Evolutionary conservation across 2,797 vertebrate species (phyloP), one percentile per base, ranked within the genome.

Genomic region (Erethizon dorsatum): DNA sequence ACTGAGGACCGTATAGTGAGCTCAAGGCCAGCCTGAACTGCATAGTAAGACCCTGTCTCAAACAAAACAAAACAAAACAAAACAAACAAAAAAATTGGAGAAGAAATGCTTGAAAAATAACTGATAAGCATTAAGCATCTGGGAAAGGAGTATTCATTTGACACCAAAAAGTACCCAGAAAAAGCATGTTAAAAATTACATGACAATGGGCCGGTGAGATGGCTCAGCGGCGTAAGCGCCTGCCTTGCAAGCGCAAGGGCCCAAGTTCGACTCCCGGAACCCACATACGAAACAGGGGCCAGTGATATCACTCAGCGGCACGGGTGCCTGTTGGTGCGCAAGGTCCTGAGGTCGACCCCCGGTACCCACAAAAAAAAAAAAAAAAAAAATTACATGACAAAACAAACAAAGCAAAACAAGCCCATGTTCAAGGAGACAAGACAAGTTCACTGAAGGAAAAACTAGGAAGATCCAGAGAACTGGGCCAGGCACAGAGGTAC

Each of bases 61-160:
- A 71, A 71, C 41, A 71, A 71, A 37, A 37, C 20, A 37, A 41
- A 41, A 41, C 37, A 41, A 41, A 65, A 73, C 10, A 52, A 45
- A 73, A 7, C 37, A 41, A 41, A 41, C 37, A 24, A 6, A 20
- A 65, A 15, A 31, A 63, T 6, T 59, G 61, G 45, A 67, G n/a
- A 92, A 5, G n/a, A 93, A 92, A 84, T 12, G 83, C 31, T 47
- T 90, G 78, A 94, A 95, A 96, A 95, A 80, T 65, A 94, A 50
- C n/a, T 89, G 71, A 73, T n/a, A 95, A 88, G 84, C 47, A 88
- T 88, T 57, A 22, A 86, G 84, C 52, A 89, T 89, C 52, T 92
- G 37, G 71, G 57, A 89, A 93, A 83, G 78, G 67, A 91, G 33
- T 73, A 94, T 84, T 87, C 50, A 84, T 87, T 47, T 95, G 83